phyloP scores from a whole-genome alignment of 2,113 vertebrate genomes.

The Micronycteris hirsuta region DNA sequence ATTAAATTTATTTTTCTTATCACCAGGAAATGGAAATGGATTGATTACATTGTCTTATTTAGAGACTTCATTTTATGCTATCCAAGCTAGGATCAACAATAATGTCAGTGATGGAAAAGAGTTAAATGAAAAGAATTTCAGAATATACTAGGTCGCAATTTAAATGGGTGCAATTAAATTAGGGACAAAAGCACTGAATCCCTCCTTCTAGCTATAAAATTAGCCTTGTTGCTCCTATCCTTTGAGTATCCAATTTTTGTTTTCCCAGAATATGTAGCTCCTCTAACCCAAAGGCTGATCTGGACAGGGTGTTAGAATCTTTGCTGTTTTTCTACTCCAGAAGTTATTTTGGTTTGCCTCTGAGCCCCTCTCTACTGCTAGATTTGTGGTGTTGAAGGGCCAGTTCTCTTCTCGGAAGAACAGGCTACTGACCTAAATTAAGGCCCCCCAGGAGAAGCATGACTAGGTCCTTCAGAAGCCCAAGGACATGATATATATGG shows the following conservation, averaged over 20 bases:
- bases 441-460: neutral
- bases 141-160: neutral
- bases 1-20: conserved; percentile 1
- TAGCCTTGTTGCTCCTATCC: neutral
- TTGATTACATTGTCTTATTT: neutral
- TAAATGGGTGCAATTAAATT: neutral
- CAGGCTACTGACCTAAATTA: conserved; percentile 41
- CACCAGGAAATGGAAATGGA: neutral
- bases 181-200: neutral
- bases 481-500: neutral
- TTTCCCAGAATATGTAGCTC: neutral
- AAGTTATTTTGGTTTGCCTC: conserved; percentile 56
- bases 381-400: conserved; percentile 25
- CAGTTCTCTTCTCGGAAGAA: conserved; percentile 46
- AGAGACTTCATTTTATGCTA: neutral
- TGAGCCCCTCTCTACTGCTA: neutral
- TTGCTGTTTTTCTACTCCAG: conserved; percentile 24
- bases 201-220: neutral
- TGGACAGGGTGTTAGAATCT: conserved; percentile 3
- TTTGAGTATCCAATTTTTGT: neutral
- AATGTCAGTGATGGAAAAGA: neutral
- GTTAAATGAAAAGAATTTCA: neutral
- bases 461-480: neutral
- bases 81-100: neutral
- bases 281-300: neutral